A percentile compares a stretch with the other conserved stretches of the same genome.
Conservation (phyloP, 2,113 vertebrate species). For the Misgurnus mizolepis region DNA sequence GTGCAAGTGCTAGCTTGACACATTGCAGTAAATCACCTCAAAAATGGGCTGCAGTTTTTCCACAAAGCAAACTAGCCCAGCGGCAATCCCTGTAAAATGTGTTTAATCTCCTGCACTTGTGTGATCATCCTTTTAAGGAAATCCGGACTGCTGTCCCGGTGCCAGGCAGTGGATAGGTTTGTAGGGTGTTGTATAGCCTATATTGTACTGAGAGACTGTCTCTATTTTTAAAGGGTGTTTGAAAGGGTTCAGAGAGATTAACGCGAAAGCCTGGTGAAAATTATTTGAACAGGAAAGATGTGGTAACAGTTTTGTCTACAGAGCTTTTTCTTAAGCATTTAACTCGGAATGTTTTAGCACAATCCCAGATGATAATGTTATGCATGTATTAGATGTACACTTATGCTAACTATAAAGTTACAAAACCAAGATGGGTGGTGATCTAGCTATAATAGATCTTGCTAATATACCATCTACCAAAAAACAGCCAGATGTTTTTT, state of each 20-base stretch:
- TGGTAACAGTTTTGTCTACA: neutral
- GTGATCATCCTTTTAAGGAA: conserved; percentile 39
- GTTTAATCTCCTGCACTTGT: conserved; percentile 41
- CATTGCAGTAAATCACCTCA: neutral
- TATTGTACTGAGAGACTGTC: conserved; percentile 48
- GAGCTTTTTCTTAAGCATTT: neutral
- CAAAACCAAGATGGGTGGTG: no score
- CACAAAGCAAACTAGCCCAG: conserved; percentile 29
- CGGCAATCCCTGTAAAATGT: conserved; percentile 24
- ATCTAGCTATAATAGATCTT: no score
- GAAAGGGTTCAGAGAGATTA: conserved; percentile 47
- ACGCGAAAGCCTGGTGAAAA: conserved; percentile 46
- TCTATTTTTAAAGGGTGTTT: conserved; percentile 23
- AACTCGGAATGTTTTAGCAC: no score
- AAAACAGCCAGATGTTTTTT: no score
- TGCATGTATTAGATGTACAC: no score
- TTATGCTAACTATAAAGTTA: no score
- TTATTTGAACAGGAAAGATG: conserved; percentile 46
- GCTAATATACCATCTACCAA: no score
- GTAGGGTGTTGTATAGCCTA: conserved; percentile 35
- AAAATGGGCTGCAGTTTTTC: conserved; percentile 28
- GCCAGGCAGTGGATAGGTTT: conserved; percentile 57
- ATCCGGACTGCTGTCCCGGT: conserved; percentile 54
- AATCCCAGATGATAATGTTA: no score
- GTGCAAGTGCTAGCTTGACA: neutral